A percentile compares a stretch with the other conserved stretches of the same genome.
These are phyloP conservation scores for Amia ocellicauda DNA, from an alignment of 2,113 vertebrate genomes.

Conservation along the genomic window DNA sequence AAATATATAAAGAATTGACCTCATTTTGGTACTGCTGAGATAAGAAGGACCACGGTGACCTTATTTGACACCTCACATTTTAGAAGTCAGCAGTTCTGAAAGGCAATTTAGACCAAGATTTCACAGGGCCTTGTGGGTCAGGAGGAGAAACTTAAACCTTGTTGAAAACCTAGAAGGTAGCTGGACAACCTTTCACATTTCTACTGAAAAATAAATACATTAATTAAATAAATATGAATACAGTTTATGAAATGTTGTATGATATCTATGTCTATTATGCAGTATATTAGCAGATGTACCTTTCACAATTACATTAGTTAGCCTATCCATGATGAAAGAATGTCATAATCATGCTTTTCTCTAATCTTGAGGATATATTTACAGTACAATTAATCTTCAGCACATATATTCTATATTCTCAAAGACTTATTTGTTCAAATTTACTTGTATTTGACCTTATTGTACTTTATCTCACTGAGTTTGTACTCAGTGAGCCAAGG, in stretches of 20 bases:
- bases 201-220: background rate
- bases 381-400: too few species aligned
- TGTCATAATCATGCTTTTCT: too few species aligned
- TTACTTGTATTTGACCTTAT: too few species aligned
- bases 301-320: too few species aligned
- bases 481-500: too few species aligned
- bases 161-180: slow-evolving; percentile 1
- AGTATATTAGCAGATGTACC: background rate
- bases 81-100: slow-evolving; percentile 61
- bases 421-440: too few species aligned
- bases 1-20: too few species aligned
- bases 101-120: slow-evolving; percentile 45
- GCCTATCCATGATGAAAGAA: too few species aligned
- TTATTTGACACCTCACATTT: slow-evolving; percentile 44
- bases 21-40: slow-evolving; percentile 57
- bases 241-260: background rate
- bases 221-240: background rate
- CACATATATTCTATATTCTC: too few species aligned
- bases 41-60: slow-evolving; percentile 53
- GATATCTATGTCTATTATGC: background rate
- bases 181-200: background rate
- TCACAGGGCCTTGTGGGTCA: slow-evolving; percentile 14
- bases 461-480: too few species aligned
- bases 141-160: slow-evolving; percentile 29
- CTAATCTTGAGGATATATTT: too few species aligned